Evolutionary conservation across 2,888 invertebrate genomes (phyloP).

Genomic region (Ormia ochracea): DNA sequence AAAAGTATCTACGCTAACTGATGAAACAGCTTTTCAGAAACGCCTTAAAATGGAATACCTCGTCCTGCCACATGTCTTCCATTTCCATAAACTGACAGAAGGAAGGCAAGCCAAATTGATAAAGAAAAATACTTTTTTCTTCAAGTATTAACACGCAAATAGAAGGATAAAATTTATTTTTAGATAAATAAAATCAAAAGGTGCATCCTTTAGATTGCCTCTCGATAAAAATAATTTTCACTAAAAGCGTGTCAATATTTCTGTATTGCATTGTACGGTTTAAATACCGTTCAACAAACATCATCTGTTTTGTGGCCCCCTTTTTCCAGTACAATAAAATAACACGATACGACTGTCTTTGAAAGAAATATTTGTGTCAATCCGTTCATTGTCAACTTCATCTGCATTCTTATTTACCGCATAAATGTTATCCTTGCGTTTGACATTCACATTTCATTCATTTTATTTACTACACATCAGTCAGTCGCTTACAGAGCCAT

Average conservation of each 20-base stretch:
- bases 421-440: conserved; percentile 62
- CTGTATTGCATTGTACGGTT: background rate
- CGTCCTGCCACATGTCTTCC: conserved; percentile 51
- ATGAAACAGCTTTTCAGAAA: background rate
- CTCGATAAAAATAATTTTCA: background rate
- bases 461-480: conserved; percentile 30
- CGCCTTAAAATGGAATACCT: background rate
- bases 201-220: conserved; percentile 27
- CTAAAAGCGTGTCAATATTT: conserved; percentile 55
- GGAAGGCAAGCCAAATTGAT: no score
- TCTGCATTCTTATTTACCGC: conserved; percentile 62
- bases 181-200: conserved; percentile 47
- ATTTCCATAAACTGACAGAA: background rate
- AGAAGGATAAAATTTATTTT: conserved; percentile 13
- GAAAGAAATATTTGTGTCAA: conserved; percentile 60
- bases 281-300: conserved; percentile 24
- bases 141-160: conserved; percentile 40
- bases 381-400: conserved; percentile 56
- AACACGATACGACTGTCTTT: conserved; percentile 14
- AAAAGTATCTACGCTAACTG: no score
- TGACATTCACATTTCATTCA: conserved; percentile 60
- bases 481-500: conserved; percentile 49
- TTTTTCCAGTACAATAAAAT: background rate
- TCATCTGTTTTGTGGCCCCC: conserved; percentile 49
- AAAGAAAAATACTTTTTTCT: conserved; percentile 43